Percentiles rank a stretch among this genome's conserved stretches.
These are phyloP conservation scores for Xestoiulus laeticollis DNA, from an alignment of 2,888 invertebrate species.

Conservation along the genomic window DNA sequence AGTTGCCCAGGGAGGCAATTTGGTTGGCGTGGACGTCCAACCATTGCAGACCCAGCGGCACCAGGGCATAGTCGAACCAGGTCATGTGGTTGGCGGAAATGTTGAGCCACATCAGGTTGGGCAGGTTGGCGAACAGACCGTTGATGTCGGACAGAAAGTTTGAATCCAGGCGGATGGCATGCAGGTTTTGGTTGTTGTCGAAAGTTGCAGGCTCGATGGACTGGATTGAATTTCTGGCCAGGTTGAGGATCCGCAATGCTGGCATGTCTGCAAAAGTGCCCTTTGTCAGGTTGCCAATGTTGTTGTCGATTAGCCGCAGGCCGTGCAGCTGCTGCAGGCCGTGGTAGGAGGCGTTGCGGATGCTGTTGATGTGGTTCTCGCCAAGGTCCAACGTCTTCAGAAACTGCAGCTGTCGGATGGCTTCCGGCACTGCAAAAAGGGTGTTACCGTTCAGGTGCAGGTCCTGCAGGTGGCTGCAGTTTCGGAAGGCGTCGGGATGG, in stretches of 20 bases:
- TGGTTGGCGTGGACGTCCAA: conserved; percentile 89
- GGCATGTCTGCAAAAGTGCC: conserved; percentile 80
- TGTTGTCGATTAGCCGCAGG: conserved; percentile 87
- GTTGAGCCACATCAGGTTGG: conserved; percentile 86
- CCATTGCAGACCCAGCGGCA: conserved; percentile 85
- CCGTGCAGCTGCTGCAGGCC: conserved; percentile 87
- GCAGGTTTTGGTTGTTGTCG: conserved; percentile 79
- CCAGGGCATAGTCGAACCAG: conserved; percentile 86
- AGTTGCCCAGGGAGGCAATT: conserved; percentile 81
- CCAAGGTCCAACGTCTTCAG: conserved; percentile 89
- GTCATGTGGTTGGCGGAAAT: conserved; percentile 89
- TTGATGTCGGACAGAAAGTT: conserved; percentile 84
- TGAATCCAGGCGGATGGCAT: conserved; percentile 86
- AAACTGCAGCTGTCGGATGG: conserved; percentile 84
- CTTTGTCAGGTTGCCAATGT: conserved; percentile 81
- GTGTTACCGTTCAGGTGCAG: conserved; percentile 89
- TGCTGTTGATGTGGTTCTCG: conserved; percentile 83
- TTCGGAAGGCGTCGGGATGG: conserved; percentile 87
- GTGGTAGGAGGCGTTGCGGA: conserved; percentile 83
- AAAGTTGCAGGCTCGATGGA: conserved; percentile 83
- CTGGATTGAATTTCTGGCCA: conserved; percentile 84
- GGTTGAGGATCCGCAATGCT: conserved; percentile 82
- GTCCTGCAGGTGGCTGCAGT: conserved; percentile 89
- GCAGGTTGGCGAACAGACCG: conserved; percentile 83
- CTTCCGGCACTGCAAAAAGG: conserved; percentile 80